phyloP scores from a whole-genome alignment of 2,797 vertebrate genomes.

The Anolis apletophallus region DNA sequence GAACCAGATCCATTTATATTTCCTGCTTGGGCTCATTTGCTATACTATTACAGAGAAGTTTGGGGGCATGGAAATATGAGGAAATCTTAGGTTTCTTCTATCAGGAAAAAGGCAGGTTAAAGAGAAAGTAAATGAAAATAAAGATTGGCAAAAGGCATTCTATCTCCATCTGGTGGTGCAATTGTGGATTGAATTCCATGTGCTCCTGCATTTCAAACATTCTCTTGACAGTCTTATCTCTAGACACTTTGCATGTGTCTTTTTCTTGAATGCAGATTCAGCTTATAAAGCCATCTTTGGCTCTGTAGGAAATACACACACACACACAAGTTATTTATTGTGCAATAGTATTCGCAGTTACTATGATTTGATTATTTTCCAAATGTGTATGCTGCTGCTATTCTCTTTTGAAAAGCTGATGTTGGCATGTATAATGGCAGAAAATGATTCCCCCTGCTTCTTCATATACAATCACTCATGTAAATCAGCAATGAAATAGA shows the following conservation, averaged over 20 bases:
- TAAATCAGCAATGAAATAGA: not conserved
- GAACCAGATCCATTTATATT: fast-evolving
- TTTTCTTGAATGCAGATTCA: not conserved
- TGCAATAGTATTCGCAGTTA: fast-evolving
- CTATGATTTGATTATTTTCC: not conserved
- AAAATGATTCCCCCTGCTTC: not conserved
- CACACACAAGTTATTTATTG: not conserved
- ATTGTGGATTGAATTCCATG: not conserved
- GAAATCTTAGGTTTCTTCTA: not conserved
- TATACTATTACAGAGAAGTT: not conserved
- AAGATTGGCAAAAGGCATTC: slow-evolving; percentile 40
- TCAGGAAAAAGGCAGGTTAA: no score
- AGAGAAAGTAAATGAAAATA: no score
- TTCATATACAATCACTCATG: not conserved
- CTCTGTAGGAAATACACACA: not conserved
- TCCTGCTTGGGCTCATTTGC: not conserved
- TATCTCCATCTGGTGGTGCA: slow-evolving; percentile 72
- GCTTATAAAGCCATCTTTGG: no score
- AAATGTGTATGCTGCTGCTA: not conserved
- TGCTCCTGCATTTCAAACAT: not conserved
- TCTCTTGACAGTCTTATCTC: not conserved
- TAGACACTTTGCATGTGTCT: no score
- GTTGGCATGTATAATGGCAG: not conserved
- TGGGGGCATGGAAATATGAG: not conserved
- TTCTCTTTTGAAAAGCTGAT: slow-evolving; percentile 20